Base-by-base conservation (phyloP, 1,140 invertebrate species). In the Solenopsis fugax region DNA sequence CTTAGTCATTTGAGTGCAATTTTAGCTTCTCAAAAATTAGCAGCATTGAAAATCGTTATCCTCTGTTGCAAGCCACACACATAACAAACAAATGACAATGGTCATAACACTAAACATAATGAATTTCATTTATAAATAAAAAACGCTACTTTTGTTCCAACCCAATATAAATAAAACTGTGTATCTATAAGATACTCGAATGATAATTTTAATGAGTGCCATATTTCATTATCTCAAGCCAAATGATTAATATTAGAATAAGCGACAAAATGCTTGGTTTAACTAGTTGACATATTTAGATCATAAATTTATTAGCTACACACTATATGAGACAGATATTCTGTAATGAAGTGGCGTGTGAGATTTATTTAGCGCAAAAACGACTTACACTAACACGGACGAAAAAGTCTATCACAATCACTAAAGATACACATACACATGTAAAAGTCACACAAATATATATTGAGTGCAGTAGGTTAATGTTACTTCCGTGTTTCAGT, bases 381-480 rank as follows among this genome's bases (percentile, higher is more conserved):
- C 4, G 9, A 12, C 50, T 29, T 56, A 45, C 34, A 24, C 65
- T n/a, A 9, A 21, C 13, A 34, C 5, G 9, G 24, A 58, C 67
- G 13, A 12, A 45, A 21, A 37, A 82, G 29, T 82, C 58, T 73
- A 73, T 82, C 41, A 71, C 65, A 45, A 82, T 82, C 45, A 73
- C 54, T 12, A 41, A 69, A 58, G 52, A 29, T 29, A 41, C 7
- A 73, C 21, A 34, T 60, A 64, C 18, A 52, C 45, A 24, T 41
- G 29, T 34, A 82, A 48, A 73, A 82, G 80, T 82, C 80, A 48
- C 52, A 34, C 37, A 41, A 45, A 72, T 58, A 72, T 82, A 69
- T 60, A 73, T 82, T 48, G 80, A 48, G 67, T 48, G 67, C 80
- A 73, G 67, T 73, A 72, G 80, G 80, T 73, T 82, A 82, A 82